A percentile compares a stretch with the other conserved stretches of the same genome.
Evolutionary conservation across 2,888 invertebrate genomes (phyloP).

Genomic region (Macropis europaea): DNA sequence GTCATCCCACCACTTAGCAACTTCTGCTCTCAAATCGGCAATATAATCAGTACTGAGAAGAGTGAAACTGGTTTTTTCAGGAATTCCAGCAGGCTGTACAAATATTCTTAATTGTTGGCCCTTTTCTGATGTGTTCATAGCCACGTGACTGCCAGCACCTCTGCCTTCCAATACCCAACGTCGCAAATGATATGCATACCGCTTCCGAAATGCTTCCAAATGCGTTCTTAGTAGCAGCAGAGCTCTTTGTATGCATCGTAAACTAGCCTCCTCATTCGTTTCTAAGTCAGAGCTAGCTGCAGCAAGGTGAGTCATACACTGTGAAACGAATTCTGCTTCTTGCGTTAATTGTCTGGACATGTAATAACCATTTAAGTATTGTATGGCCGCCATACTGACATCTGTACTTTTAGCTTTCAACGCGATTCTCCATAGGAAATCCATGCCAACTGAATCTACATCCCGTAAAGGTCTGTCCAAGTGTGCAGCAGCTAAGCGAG

Average conservation of each 20-base stretch:
- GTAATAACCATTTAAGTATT: slow-evolving; percentile 96
- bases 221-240: slow-evolving; percentile 93
- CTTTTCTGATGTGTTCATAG: slow-evolving; percentile 82
- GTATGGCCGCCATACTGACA: slow-evolving; percentile 96
- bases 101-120: slow-evolving; percentile 88
- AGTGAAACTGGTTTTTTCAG: slow-evolving; percentile 91
- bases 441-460: slow-evolving; percentile 90
- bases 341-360: slow-evolving; percentile 95
- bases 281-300: slow-evolving; percentile 89
- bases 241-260: slow-evolving; percentile 95
- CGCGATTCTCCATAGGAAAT: slow-evolving; percentile 96
- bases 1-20: slow-evolving; percentile 96
- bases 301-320: slow-evolving; percentile 95
- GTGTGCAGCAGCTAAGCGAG: slow-evolving; percentile 89
- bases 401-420: slow-evolving; percentile 94
- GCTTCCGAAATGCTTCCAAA: slow-evolving; percentile 93
- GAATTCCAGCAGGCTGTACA: slow-evolving; percentile 93
- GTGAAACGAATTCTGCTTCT: slow-evolving; percentile 95
- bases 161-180: slow-evolving; percentile 93
- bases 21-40: slow-evolving; percentile 95
- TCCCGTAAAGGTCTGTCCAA: slow-evolving; percentile 76
- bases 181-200: slow-evolving; percentile 93
- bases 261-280: slow-evolving; percentile 85
- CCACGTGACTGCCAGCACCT: slow-evolving; percentile 90
- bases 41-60: slow-evolving; percentile 93